Evolutionary conservation across 1,140 invertebrate genomes (phyloP).

Genomic region (Dryas iulia): DNA sequence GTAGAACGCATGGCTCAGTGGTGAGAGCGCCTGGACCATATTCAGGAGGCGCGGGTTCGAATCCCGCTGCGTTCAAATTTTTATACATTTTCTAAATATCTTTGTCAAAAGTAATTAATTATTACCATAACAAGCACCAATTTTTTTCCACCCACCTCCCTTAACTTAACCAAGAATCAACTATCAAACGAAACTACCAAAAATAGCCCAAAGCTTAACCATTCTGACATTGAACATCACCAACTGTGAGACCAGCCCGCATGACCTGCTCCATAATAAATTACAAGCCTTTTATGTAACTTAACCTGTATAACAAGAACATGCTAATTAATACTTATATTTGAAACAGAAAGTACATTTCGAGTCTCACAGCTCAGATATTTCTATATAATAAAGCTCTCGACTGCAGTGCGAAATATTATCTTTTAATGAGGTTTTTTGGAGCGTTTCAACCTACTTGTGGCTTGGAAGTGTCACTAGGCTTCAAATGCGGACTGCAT

Average conservation of each 20-base stretch:
- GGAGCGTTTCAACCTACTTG: neutral
- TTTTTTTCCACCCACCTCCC: no score
- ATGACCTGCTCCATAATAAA: neutral
- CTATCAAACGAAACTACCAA: no score
- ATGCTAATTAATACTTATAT: neutral
- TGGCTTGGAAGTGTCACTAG: neutral
- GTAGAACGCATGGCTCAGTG: no score
- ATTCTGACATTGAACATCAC: neutral
- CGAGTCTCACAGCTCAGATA: neutral
- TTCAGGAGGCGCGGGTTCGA: no score
- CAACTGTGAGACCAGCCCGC: neutral
- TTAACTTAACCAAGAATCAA: no score
- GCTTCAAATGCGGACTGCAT: neutral
- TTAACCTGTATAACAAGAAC: neutral
- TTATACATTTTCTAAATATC: no score
- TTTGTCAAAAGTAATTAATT: no score
- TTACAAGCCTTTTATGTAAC: neutral
- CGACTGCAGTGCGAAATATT: neutral
- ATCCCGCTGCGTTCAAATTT: no score
- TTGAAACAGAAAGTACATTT: neutral
- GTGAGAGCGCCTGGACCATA: no score
- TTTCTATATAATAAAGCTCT: neutral
- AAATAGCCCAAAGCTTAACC: neutral
- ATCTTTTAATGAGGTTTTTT: conserved; percentile 3
- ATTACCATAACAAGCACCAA: no score